Evolutionary conservation across 2,113 vertebrate genomes (phyloP).

Genomic region (Lasiurus cinereus): DNA sequence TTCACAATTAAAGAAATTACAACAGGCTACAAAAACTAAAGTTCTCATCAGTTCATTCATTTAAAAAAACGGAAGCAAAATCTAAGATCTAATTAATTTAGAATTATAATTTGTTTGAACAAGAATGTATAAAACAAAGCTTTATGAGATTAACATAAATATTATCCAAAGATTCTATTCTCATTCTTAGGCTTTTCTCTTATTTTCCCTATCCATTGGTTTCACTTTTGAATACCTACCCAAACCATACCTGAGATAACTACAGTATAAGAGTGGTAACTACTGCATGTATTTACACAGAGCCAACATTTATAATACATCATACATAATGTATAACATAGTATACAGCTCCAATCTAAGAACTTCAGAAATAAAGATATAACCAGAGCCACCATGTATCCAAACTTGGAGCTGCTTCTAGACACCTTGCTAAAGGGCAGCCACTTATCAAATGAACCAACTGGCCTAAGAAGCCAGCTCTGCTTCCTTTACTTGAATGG

Average conservation of each 20-base stretch:
- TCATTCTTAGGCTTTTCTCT: not conserved
- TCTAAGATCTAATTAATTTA: not conserved
- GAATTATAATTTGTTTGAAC: conserved; percentile 20
- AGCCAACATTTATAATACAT: not conserved
- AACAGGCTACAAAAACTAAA: not conserved
- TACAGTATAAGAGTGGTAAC: not conserved
- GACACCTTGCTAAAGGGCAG: not conserved
- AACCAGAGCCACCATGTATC: not conserved
- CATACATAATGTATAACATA: not conserved
- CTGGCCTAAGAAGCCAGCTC: not conserved
- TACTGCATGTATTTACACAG: not conserved
- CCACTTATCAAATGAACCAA: not conserved
- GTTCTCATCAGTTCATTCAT: not conserved
- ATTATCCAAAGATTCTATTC: not conserved
- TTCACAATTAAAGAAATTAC: conserved; percentile 41
- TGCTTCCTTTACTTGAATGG: not conserved
- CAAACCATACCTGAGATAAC: not conserved
- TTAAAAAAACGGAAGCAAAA: conserved; percentile 9
- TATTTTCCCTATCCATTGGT: not conserved
- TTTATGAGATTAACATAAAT: not conserved
- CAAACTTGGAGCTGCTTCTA: not conserved
- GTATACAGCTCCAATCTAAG: not conserved
- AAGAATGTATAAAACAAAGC: conserved; percentile 3
- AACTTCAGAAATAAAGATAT: not conserved
- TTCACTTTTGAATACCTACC: not conserved